Conservation (phyloP, 2,797 vertebrate genomes). For the Halcyon smyrnensis region DNA sequence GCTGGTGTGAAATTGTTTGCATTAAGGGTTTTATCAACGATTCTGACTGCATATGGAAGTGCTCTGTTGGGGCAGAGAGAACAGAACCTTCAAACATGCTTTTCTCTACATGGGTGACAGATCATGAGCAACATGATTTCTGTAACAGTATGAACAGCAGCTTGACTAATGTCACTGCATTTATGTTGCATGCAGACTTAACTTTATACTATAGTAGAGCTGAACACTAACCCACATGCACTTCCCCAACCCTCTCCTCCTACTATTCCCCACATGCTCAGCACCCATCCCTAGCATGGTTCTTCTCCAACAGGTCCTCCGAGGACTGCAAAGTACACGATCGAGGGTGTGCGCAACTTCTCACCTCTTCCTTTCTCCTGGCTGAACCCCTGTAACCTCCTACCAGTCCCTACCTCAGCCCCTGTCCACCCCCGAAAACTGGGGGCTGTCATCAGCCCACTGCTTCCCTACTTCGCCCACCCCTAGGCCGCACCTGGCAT, state of each 20-base stretch:
- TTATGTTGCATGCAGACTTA: not conserved
- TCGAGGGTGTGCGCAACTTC: too few relatives aligned
- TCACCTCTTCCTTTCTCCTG: not conserved
- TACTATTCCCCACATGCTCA: not conserved
- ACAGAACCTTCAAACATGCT: not conserved
- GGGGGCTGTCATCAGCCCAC: rapidly evolving
- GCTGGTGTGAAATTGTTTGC: slow-evolving; percentile 92
- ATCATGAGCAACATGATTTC: not conserved
- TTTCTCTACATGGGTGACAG: not conserved
- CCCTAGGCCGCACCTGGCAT: slow-evolving; percentile 82
- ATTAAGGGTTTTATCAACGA: slow-evolving; percentile 90
- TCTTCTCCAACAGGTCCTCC: not conserved
- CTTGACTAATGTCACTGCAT: rapidly evolving
- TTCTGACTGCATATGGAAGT: slow-evolving; percentile 95
- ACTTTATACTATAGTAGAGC: not conserved
- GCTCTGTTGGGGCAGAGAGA: slow-evolving; percentile 79
- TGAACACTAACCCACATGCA: not conserved
- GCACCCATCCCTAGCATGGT: rapidly evolving
- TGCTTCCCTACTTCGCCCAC: rapidly evolving
- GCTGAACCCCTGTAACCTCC: not conserved
- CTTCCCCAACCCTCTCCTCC: not conserved
- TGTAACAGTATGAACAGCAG: rapidly evolving
- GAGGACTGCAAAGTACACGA: not conserved
- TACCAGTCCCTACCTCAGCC: rapidly evolving
- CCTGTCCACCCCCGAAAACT: not conserved